Base-by-base conservation (phyloP, 2,888 invertebrate genomes). In the Lathronympha strigana region DNA sequence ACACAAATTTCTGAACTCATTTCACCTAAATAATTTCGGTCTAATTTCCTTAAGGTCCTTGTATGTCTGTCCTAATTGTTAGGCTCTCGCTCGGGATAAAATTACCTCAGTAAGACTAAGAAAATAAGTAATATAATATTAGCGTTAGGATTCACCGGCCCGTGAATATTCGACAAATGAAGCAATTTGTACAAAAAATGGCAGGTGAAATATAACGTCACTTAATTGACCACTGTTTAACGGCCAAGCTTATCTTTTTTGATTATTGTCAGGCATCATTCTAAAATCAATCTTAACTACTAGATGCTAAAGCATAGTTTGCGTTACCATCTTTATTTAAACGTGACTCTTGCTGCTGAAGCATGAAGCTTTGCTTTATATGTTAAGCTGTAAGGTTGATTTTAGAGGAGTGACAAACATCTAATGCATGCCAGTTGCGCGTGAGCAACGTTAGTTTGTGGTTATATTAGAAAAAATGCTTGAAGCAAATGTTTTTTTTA, bases 201-300 rank as follows among this genome's bases (percentile, higher is more conserved):
- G 68, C 73, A 73, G 74, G 71, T 73, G 72, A 72, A 72, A 73
- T 72, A 73, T 73, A 75, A 75, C 71, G 73, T 71, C 67, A 67
- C 71, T 73, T 73, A 76, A 76, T 76, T 75, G 73, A 74, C 72
- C 55, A 60, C 68, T 68, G 68, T 72, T 74, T 75, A 75, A 75
- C 73, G 72, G 72, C 68, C 61, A 40, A 63, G 28, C 36, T 75
- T 75, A 76, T 76, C 74, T n/a, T 72, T 54, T 66, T 71, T 71
- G 69, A 75, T 72, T 71, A 75, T 74, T 72, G 72, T 73, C 69
- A 71, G 71, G 57, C 23, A n/a, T 17, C 21, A 62, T 57, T 61
- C 19, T 4, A 63, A 66, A 49, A 31, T 19, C 28, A 40, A 63
- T 57, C 66, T 66, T 67, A 67, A 55, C 0, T 0, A 47, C 1